Base-by-base conservation (phyloP, 1,140 invertebrate genomes). In the Trichonephila inaurata region DNA sequence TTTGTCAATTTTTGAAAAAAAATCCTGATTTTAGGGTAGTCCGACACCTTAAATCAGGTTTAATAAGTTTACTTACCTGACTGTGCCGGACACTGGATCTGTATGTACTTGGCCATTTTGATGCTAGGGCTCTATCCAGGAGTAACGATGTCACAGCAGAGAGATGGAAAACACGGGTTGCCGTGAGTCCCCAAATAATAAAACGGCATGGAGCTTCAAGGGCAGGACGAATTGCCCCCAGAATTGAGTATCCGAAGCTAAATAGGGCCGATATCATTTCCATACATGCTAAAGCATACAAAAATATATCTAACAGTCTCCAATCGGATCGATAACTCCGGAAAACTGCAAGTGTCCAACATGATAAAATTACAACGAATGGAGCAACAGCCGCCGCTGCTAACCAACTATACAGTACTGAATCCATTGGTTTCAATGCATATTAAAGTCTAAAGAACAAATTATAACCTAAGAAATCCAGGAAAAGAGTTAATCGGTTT, bases 301-400 rank as follows among this genome's bases (percentile, higher is more conserved):
- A 95, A 64, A 97, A 96, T 40, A 97, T 95, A 91, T 97, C 97
- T 94, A 97, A 96, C 51, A 96, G 96, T 44, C 96, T 95, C 95
- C 97, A 96, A 33, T 96, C 95, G 0, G 95, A 95, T 24, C 96
- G 96, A 94, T 96, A 96, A 83, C 96, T 96, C 95, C 96, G 96
- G 95, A 97, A 95, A 24, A 95, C 94, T n/a, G 94, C 94, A 24
- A 95, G 94, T 40, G 95, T 94, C 95, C 95, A 95, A 40, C 95
- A 94, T 58, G 95, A 92, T 12, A 95, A 94, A 89, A 94, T 87
- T 7, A 92, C 89, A 3, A 95, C 82, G 10, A 94, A 81, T 0
- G 95, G 94, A 14, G 95, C 94, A 16, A 94, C 51, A 8, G 94
- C 94, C 33, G 94, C 95, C 21, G 93, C 91, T n/a, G 91, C 94